These are phyloP conservation scores for Mormyrus hasselquistii DNA, from an alignment of 2,797 vertebrate genomes.

Conservation along the genomic window DNA sequence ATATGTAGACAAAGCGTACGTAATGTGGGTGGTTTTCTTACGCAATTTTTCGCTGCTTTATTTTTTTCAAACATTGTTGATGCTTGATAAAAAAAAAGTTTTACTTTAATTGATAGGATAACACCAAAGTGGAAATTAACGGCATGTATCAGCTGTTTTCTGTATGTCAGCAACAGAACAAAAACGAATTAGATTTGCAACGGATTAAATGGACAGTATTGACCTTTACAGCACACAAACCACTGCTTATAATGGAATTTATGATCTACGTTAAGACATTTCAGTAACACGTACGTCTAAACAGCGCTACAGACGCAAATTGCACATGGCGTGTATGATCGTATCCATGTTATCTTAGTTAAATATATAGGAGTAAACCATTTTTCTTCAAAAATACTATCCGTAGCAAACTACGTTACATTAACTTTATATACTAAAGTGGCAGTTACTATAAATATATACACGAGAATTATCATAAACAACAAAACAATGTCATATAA, in stretches of 20 bases:
- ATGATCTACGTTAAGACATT: constrained; percentile 2
- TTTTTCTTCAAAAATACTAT: constrained; percentile 28
- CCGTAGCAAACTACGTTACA: constrained; percentile 33
- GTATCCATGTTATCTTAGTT: constrained; percentile 7
- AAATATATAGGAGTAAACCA: constrained; percentile 20
- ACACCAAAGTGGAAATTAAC: not conserved
- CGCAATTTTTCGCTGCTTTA: not conserved
- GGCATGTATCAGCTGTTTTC: not conserved
- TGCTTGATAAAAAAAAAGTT: not conserved
- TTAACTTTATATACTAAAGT: constrained; percentile 32
- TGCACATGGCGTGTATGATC: constrained; percentile 15
- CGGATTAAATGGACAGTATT: not conserved
- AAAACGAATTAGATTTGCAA: not conserved
- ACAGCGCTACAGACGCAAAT: constrained; percentile 18
- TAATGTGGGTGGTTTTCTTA: not conserved
- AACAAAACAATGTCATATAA: constrained; percentile 29
- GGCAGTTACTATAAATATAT: constrained; percentile 28
- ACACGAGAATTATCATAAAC: constrained; percentile 23
- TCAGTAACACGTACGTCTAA: constrained; percentile 13
- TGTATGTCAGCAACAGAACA: not conserved
- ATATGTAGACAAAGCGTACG: not conserved
- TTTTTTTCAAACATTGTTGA: not conserved
- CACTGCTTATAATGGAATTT: not conserved
- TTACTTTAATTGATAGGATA: not conserved
- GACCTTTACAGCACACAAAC: constrained; percentile 1